Conservation (phyloP, 2,113 vertebrate species). For the Vireo altiloquus region DNA sequence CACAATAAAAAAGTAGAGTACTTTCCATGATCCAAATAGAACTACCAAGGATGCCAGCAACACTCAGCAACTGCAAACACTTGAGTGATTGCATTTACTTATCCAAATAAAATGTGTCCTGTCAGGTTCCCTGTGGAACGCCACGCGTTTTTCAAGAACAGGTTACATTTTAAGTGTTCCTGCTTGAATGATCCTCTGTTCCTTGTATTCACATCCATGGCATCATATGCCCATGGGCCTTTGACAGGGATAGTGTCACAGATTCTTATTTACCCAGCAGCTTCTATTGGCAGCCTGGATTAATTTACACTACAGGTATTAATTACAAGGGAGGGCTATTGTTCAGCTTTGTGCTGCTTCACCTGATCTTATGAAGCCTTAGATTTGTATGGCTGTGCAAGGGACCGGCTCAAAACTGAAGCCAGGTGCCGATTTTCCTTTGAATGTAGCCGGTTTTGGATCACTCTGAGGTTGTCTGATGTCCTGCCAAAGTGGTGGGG, state of each 20-base stretch:
- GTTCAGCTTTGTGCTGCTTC: not conserved
- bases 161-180: not conserved
- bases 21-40: not conserved
- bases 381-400: not conserved
- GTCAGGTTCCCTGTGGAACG: not conserved
- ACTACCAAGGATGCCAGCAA: not conserved
- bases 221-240: not conserved
- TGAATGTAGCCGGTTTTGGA: not conserved
- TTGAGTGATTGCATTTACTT: not conserved
- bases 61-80: not conserved
- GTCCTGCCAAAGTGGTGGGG: not conserved
- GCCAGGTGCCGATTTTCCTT: not conserved
- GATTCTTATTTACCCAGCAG: conserved; percentile 62
- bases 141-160: not conserved
- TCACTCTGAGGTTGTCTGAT: not conserved
- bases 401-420: not conserved
- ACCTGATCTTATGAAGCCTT: not conserved
- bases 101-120: not conserved
- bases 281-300: conserved; percentile 2
- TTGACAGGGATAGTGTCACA: not conserved
- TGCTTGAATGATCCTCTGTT: not conserved
- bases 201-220: not conserved
- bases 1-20: not conserved
- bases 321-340: conserved; percentile 46
- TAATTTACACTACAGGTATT: conserved; percentile 45